Evolutionary conservation across 2,888 invertebrate species (phyloP), one percentile per base, ranked within the genome.

Genomic region (Scotopteryx bipunctaria): DNA sequence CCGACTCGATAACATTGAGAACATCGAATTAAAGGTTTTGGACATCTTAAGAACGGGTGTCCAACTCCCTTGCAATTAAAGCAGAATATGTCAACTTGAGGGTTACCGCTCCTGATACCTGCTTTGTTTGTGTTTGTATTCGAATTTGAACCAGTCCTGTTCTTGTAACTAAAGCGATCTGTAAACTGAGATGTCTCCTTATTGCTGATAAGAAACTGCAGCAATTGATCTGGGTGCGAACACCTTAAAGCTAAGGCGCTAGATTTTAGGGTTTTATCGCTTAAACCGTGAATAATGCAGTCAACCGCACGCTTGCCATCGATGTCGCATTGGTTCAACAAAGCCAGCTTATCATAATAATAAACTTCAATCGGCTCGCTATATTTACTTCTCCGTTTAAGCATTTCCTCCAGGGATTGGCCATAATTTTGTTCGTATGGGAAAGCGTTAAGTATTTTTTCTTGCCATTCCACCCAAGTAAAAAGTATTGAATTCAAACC

Each of bases 301-400:
- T 37, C 37, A 1, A 25, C 37, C 3, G 37, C 37, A 2, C 14
- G 21, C n/a, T 14, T 37, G 0, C 37, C 37, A 1, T 14, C n/a
- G 6, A 37, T 37, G 2, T 23, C 23, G 4, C 37, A 37, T 23
- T 37, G 37, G 15, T 37, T 37, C 5, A 37, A 8, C 1, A 37
- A n/a, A 6, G 14, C 6, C 2, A 37, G 25, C n/a, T 37, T 37
- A n/a, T 37, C 23, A 23, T 23, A 37, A n/a, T 6, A 37, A 37
- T 37, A 37, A 3, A 11, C n/a, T n/a, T 37, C 23, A 3, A 37
- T 37, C 1, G 14, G 15, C n/a, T 37, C 37, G 15, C 13, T 23
- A 14, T 4, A n/a, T 5, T 6, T 37, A 13, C 23, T 23, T 13
- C 13, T 37, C 6, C 23, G 6, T n/a, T 17, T 33, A 2, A 33